Base-by-base conservation (phyloP, 2,113 vertebrate genomes). In the Nematolebias whitei region DNA sequence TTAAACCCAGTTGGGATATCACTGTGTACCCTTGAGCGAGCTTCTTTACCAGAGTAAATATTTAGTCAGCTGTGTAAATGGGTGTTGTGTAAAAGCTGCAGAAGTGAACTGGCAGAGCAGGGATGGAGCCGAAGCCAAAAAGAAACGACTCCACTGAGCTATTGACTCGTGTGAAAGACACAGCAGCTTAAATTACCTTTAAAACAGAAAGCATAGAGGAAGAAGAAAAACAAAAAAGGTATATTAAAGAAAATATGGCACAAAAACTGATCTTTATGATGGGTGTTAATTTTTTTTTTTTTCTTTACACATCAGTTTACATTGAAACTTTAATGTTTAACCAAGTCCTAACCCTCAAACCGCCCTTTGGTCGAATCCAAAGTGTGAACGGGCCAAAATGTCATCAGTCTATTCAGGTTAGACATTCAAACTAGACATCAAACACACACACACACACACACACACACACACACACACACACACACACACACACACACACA, bases 41-140 rank as follows among this genome's bases (percentile, higher is more conserved):
- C 70, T 82, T 81, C 83, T 90, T 85, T 74, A 85, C 82, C 75
- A 79, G 79, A 63, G 82, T 85, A 55, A 91, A 87, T 92, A 89
- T 90, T 92, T 86, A 82, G 66, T 64, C 87, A 90, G 89, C 86
- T 89, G 84, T 71, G 80, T 69, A 80, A 90, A 85, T 87, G 82
- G 65, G 63, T 81, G 83, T 85, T 78, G 54, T 87, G 75, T 70
- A 71, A 82, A 86, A 85, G 32, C 68, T 70, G 62, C 66, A 78
- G 19, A 74, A 85, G 63, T 78, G 73, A 79, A 67, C 62, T 76
- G 68, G 78, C 64, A 39, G 73, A 50, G 79, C 35, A 38, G 56
- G 47, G 51, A 83, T 40, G 57, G 55, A 78, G 63, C 68, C n/a
- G 0, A 55, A 59, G 79, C 66, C 71, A 80, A 52, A 59, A 19